Evolutionary conservation across 2,113 vertebrate species (phyloP), one percentile per base, ranked within the genome.

Genomic region (Rhizomys pruinosus): DNA sequence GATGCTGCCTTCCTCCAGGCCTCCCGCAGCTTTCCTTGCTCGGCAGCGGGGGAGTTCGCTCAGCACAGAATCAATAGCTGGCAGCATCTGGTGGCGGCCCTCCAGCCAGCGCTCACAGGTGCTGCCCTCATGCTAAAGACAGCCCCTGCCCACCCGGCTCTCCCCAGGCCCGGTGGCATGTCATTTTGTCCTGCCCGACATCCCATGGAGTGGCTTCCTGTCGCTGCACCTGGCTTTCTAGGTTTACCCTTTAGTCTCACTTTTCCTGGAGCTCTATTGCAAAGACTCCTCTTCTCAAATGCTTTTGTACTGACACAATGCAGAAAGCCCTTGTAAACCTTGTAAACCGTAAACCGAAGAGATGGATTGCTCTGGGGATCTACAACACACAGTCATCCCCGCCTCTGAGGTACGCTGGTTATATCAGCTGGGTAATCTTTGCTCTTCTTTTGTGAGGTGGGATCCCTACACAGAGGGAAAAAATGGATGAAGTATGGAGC

Each of bases 61-160:
- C 59, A 61, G 72, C 47, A 61, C 47, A 59, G 79, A 37, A 90
- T 90, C 86, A 55, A 68, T 55, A 92, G 80, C 80, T 72, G 63
- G 66, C 66, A 13, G 5, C 47, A 32, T 84, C 19, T 1, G 0
- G 37, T 4, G 2, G 61, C 59, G 52, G 29, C 55, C 73, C n/a
- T 72, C 44, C 25, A 39, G 47, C 20, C 72, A 44, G 55, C 44
- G 23, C 42, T 55, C 1, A 34, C 52, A 76, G 22, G 16, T 19
- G n/a, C 72, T 39, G 61, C 1, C 47, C 71, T 55, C 63, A 6
- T 1, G 47, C 19, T 39, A 47, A 42, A 4, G 44, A 64, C 0
- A 5, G 61, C 82, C 23, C n/a, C 4, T 76, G 23, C 61, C 52
- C 72, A 84, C 61, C 34, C 37, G 37, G 47, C 32, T 15, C 0